phyloP scores from a whole-genome alignment of 2,113 vertebrate genomes.

The Brachyhypopomus occidentalis region DNA sequence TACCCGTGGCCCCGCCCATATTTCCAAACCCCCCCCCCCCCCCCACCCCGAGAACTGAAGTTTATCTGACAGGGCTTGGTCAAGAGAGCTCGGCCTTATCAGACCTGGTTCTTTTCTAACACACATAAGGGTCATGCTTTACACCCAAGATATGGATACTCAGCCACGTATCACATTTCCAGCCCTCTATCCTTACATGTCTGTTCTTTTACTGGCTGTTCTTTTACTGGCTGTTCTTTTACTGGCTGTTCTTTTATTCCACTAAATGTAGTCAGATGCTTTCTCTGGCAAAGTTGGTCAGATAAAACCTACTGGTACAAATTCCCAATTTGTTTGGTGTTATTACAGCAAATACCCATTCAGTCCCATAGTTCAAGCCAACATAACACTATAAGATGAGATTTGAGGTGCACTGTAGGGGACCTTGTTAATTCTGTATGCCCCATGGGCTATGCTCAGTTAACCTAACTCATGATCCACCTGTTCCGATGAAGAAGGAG shows the following conservation, averaged over 20 bases:
- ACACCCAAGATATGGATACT: conserved; percentile 17
- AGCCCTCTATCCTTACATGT: not conserved
- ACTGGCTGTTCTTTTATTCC: not conserved
- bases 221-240: not conserved
- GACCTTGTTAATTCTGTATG: too few relatives aligned
- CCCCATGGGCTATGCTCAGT: too few relatives aligned
- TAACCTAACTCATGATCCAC: too few relatives aligned
- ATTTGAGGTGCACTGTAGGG: too few relatives aligned
- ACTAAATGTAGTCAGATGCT: not conserved
- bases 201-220: not conserved
- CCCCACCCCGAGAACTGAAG: conserved; percentile 17
- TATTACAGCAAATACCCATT: too few relatives aligned
- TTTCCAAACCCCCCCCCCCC: not conserved
- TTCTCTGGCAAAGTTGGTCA: not conserved
- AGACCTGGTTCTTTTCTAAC: conserved; percentile 9
- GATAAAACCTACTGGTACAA: not conserved
- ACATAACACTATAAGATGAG: too few relatives aligned
- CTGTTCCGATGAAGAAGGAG: too few relatives aligned
- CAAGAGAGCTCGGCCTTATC: conserved; percentile 28
- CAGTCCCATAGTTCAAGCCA: too few relatives aligned
- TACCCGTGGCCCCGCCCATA: not conserved
- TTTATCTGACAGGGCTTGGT: conserved; percentile 34
- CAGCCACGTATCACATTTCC: conserved; percentile 7
- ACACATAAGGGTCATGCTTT: conserved; percentile 23
- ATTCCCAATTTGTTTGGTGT: too few relatives aligned